Conservation (phyloP, 2,888 invertebrate species). For the Pammene fasciana region DNA sequence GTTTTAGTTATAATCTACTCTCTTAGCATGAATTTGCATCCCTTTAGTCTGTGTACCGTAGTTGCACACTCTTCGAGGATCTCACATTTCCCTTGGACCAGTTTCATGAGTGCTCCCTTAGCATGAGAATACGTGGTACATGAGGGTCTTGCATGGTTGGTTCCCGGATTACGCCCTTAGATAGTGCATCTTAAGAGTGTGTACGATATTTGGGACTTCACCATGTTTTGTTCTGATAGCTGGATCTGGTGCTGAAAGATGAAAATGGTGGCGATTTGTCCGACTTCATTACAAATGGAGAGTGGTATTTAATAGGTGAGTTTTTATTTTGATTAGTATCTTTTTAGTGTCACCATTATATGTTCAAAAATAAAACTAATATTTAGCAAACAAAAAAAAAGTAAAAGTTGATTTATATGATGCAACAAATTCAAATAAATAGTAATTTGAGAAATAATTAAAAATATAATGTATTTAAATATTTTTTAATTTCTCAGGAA, state of each 20-base stretch:
- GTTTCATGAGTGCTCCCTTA: conserved; percentile 31
- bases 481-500: conserved; percentile 83
- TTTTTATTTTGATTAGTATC: conserved; percentile 76
- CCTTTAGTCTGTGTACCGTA: conserved; percentile 45
- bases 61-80: conserved; percentile 55
- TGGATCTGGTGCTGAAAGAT: conserved; percentile 98
- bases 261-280: conserved; percentile 97
- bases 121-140: conserved; percentile 37
- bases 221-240: conserved; percentile 81
- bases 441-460: background rate
- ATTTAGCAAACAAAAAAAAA: too few species aligned
- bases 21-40: conserved; percentile 50
- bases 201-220: conserved; percentile 45
- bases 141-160: conserved; percentile 46
- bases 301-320: conserved; percentile 99
- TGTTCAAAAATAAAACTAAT: too few species aligned
- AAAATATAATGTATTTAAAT: too few species aligned
- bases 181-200: conserved; percentile 30
- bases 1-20: conserved; percentile 40
- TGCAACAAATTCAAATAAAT: too few species aligned
- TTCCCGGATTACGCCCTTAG: conserved; percentile 39
- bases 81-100: conserved; percentile 58
- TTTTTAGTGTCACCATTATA: background rate
- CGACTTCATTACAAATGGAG: conserved; percentile 99
- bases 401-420: too few species aligned